phyloP scores from a whole-genome alignment of 1,140 invertebrate genomes.

The Cheumatopsyche charites region DNA sequence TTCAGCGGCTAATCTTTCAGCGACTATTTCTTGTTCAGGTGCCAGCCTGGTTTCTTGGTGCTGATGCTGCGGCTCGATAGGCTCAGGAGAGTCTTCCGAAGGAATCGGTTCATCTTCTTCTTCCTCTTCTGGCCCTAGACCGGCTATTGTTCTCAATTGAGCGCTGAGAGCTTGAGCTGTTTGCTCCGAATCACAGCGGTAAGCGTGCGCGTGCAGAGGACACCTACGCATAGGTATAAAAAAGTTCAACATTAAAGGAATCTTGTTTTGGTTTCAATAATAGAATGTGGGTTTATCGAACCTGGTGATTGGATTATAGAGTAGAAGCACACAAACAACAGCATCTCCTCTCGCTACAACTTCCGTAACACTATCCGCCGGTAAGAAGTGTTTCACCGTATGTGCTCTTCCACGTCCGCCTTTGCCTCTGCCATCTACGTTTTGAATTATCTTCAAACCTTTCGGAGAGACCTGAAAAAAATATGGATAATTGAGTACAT shows the following conservation, averaged over 20 bases:
- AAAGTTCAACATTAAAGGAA: not conserved
- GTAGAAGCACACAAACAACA: slow-evolving; percentile 86
- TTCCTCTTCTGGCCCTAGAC: slow-evolving; percentile 77
- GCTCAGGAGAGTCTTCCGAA: slow-evolving; percentile 65
- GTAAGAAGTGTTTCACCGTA: slow-evolving; percentile 91
- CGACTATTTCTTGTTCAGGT: slow-evolving; percentile 54
- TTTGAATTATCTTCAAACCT: slow-evolving; percentile 93
- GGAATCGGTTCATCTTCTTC: slow-evolving; percentile 81
- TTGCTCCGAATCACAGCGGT: slow-evolving; percentile 92
- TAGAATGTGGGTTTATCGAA: slow-evolving; percentile 4
- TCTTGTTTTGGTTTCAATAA: not conserved
- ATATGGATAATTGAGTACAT: not conserved
- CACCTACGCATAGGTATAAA: slow-evolving; percentile 52
- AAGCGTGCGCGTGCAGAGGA: slow-evolving; percentile 90
- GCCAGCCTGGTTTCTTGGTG: slow-evolving; percentile 43
- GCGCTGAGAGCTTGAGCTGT: slow-evolving; percentile 85
- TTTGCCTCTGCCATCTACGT: slow-evolving; percentile 54
- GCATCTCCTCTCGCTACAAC: slow-evolving; percentile 87
- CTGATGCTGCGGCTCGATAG: not conserved
- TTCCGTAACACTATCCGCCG: slow-evolving; percentile 89
- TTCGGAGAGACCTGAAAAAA: slow-evolving; percentile 83
- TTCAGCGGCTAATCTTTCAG: slow-evolving; percentile 89
- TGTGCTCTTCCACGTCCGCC: slow-evolving; percentile 62
- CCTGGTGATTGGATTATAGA: slow-evolving; percentile 91
- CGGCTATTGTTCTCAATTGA: slow-evolving; percentile 81